Base-by-base conservation (phyloP, 2,797 vertebrate species). In the Triplophysa yarkandensis region DNA sequence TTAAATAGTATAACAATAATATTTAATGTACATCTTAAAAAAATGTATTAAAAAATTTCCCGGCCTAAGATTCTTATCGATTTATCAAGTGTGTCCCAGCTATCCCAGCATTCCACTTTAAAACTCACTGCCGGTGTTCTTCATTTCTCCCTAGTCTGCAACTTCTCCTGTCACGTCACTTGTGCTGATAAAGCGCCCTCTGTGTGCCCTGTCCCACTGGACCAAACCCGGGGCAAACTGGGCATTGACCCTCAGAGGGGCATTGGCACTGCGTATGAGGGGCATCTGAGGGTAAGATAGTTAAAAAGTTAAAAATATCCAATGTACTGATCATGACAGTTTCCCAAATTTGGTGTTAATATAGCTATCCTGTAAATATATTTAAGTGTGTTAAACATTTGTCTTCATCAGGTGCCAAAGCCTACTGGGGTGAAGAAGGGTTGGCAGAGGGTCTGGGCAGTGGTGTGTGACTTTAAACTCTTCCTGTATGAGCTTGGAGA, bases 131-230 rank as follows among this genome's bases (percentile, higher is more conserved):
- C 17, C 19, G 4, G 1, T 71, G 41, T 74, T 3, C 4, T 68
- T 39, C 30, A 2, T 41, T 76, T 65, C 8, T 64, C 36, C 28
- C 32, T 72, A 99, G 97, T 95, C 10, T 99, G 98, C 87, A 95
- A 94, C 76, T 99, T 99, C 88, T 99, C 95, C 10, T 99, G 96
- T 89, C 98, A 99, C 0, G 97, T 99, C 76, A 99, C 97, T 0
- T 99, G 98, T 88, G 98, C 98, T 50, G 98, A 99, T 91, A 99
- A 98, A 86, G 98, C 96, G 69, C 97, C 98, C 0, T 93, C 96
- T 0, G 89, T 95, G 5, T 99, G 98, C 85, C 98, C 98, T 2
- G 93, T 99, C 27, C 96, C 97, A 65, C 94, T 95, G 2, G 97
- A 99, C n/a, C 98, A 98, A 90, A 96, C 96, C 3, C 98, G 96